Base-by-base conservation (phyloP, 2,113 vertebrate genomes). In the Dunckerocampus dactyliophorus region DNA sequence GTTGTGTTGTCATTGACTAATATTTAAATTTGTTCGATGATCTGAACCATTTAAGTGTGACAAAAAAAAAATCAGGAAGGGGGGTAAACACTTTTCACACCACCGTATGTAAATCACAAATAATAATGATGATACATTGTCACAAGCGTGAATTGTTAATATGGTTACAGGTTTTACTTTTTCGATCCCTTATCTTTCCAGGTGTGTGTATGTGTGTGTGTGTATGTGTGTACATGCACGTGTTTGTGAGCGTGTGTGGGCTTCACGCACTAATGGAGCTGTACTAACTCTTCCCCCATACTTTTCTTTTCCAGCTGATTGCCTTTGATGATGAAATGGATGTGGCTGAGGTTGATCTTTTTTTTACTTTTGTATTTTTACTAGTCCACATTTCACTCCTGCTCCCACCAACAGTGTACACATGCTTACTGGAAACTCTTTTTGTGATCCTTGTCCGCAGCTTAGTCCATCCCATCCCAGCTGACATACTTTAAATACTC, bases 261-360 rank as follows among this genome's bases (percentile, higher is more conserved):
- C 67, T 46, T 51, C 59, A 45, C 59, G 47, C 58, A 66, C 71
- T 76, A 72, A 72, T 72, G 54, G 10, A 64, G 55, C 77, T 69
- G 69, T 77, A 90, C 89, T 91, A 90, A 91, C 89, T 74, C 47
- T 84, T 65, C 71, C 60, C 63, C 58, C 89, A 74, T 85, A 80
- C 88, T 86, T 88, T 90, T 94, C 91, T 94, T 76, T 95, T 93
- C 88, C 65, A 87, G 95, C 93, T 93, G 85, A 93, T 97, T 92
- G 90, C 94, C 92, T 93, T 98, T 95, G 93, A 94, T 89, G 91
- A 92, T 90, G 94, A 96, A 83, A 91, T 94, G 94, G 96, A 98
- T 92, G 95, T 94, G 91, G 92, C 95, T 89, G 97, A 98, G 97
- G 97, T 99, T 89, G 89, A 91, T 92, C 62, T 85, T 89, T 93